Base-by-base conservation (phyloP, 2,113 vertebrate species). In the Malurus alboscapulatus region DNA sequence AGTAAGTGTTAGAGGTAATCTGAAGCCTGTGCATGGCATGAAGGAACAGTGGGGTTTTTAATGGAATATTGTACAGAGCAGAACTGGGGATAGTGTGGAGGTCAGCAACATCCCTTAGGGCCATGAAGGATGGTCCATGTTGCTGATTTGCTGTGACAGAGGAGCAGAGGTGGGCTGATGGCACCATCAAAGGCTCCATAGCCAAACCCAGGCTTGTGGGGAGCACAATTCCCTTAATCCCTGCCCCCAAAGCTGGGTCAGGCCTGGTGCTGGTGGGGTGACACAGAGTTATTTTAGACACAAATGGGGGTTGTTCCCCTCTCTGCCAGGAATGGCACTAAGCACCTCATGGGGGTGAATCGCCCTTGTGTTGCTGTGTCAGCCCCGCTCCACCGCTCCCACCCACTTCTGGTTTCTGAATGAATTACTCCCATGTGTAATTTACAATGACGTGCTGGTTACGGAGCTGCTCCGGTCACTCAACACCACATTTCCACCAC, bases 361-460 rank as follows among this genome's bases (percentile, higher is more conserved):
- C 10, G 27, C 38, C 36, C 62, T 95, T 1, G 1, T 58, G 54
- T 30, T 73, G 66, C 58, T 44, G 18, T 27, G 73, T 51, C 53
- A 76, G 61, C 65, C 38, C 58, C 7, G 47, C 53, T 81, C 71
- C 48, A 53, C 45, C 0, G 6, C 50, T 85, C 82, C 61, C 63
- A 62, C 73, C 61, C 54, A 27, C 85, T 91, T 84, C 67, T 94
- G 77, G 78, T 92, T 90, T 90, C 71, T 71, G 68, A 94, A 86
- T 89, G 63, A 89, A 75, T 79, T 69, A 54, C 17, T 76, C 54
- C 47, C 17, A 12, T 16, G 78, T 1, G 27, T 82, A 84, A 50
- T 50, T 74, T 74, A 80, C 66, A 79, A 3, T 22, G 67, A 79
- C 0, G 21, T 48, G n/a, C 57, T 4, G 7, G 77, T 61, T 65